Conservation (phyloP, 2,888 invertebrate genomes). For the Stenchaetothrips biformis region DNA sequence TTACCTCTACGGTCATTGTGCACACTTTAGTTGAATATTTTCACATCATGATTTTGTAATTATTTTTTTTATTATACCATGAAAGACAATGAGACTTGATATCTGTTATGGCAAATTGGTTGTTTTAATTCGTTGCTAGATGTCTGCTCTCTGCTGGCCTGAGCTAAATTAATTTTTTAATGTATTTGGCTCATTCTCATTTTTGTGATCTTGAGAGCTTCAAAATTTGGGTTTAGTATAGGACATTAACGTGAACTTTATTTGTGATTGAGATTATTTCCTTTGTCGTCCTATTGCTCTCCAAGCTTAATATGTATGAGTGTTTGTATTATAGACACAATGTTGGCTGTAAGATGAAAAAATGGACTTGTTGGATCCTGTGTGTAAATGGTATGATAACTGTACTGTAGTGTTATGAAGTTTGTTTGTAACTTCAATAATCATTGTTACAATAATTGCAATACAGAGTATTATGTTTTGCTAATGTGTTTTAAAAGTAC, state of each 20-base stretch:
- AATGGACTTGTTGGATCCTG: constrained; percentile 14
- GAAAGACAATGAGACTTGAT: constrained; percentile 11
- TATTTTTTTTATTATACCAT: constrained; percentile 2
- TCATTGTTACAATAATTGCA: constrained; percentile 22
- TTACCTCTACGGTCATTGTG: constrained; percentile 4
- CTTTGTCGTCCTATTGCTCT: constrained; percentile 8
- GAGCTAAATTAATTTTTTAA: not conserved
- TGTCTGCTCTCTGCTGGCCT: constrained; percentile 17
- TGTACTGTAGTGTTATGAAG: constrained; percentile 25
- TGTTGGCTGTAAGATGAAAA: constrained; percentile 22
- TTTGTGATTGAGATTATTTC: constrained; percentile 4
- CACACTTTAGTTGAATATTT: constrained; percentile 19
- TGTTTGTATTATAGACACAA: constrained; percentile 21
- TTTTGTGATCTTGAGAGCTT: constrained; percentile 1
- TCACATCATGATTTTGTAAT: constrained; percentile 5
- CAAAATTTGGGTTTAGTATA: not conserved
- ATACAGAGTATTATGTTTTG: constrained; percentile 25
- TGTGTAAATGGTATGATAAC: constrained; percentile 23
- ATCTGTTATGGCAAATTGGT: not conserved
- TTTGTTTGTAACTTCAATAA: constrained; percentile 19
- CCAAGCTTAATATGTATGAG: constrained; percentile 9
- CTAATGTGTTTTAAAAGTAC: constrained; percentile 25
- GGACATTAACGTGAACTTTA: not conserved
- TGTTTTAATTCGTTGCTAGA: not conserved
- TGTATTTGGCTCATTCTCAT: not conserved